Conservation (phyloP, 2,113 vertebrate genomes). For the Lanius collurio region DNA sequence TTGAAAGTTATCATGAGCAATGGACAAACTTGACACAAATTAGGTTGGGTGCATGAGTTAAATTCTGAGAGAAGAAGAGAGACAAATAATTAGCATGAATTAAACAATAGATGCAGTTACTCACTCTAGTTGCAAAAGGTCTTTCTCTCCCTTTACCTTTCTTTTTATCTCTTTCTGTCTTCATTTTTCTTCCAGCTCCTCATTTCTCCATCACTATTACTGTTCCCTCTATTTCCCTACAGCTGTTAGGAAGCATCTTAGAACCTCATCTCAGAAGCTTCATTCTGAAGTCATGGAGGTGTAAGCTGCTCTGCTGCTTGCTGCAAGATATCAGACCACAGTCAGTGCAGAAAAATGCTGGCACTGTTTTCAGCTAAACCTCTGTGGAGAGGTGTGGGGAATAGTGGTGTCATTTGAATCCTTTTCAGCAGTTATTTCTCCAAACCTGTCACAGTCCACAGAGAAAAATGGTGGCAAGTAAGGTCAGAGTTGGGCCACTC, state of each 20-base stretch:
- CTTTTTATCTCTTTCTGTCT: not conserved
- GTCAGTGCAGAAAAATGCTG: not conserved
- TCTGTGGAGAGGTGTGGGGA: not conserved
- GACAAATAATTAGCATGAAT: not conserved
- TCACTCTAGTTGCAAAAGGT: not conserved
- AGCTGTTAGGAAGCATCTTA: not conserved
- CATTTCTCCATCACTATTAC: not conserved
- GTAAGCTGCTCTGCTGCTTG: not conserved
- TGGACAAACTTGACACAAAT: not conserved
- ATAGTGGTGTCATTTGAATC: not conserved
- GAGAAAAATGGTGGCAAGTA: not conserved
- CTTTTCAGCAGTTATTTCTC: not conserved
- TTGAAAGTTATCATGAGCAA: not conserved
- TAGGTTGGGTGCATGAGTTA: not conserved
- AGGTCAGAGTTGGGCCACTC: fast-evolving
- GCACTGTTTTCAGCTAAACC: not conserved
- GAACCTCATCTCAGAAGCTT: not conserved
- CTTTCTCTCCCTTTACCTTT: not conserved
- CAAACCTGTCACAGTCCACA: not conserved
- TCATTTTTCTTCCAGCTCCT: not conserved
- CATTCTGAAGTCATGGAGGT: not conserved
- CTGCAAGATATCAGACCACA: not conserved
- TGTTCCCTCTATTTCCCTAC: not conserved
- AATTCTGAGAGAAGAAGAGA: not conserved
- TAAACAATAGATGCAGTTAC: not conserved